Conservation (phyloP, 2,888 invertebrate species). For the Epiblema foenella region DNA sequence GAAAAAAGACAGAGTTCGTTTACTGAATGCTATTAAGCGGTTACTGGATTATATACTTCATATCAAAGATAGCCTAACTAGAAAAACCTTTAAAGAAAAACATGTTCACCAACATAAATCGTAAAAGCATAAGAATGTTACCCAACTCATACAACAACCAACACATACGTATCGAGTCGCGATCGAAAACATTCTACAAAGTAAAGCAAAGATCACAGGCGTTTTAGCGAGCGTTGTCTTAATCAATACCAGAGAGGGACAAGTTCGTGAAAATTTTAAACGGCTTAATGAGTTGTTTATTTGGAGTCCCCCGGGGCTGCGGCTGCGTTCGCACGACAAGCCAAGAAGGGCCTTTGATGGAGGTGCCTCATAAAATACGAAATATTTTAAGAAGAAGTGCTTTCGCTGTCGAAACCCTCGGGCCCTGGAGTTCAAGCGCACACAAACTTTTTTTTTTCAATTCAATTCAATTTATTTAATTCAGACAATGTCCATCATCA, state of each 20-base stretch:
- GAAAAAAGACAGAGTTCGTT: too few species aligned
- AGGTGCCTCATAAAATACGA: neutral
- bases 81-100: neutral
- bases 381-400: neutral
- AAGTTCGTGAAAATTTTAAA: conserved; percentile 39
- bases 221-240: conserved; percentile 8
- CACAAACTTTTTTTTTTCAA: too few species aligned
- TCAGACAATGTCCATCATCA: too few species aligned
- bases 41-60: too few species aligned
- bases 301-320: conserved; percentile 26
- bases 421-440: too few species aligned
- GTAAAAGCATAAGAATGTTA: neutral
- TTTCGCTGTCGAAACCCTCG: too few species aligned
- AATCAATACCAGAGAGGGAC: conserved; percentile 31
- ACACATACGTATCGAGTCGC: neutral
- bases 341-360: neutral
- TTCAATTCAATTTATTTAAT: too few species aligned
- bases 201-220: conserved; percentile 4
- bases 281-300: conserved; percentile 43
- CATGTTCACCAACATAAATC: neutral
- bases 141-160: neutral
- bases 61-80: too few species aligned
- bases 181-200: neutral
- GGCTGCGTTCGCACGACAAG: neutral
- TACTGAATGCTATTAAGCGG: too few species aligned